Conservation (phyloP, 2,888 invertebrate species). For the Temnothorax ravouxi region DNA sequence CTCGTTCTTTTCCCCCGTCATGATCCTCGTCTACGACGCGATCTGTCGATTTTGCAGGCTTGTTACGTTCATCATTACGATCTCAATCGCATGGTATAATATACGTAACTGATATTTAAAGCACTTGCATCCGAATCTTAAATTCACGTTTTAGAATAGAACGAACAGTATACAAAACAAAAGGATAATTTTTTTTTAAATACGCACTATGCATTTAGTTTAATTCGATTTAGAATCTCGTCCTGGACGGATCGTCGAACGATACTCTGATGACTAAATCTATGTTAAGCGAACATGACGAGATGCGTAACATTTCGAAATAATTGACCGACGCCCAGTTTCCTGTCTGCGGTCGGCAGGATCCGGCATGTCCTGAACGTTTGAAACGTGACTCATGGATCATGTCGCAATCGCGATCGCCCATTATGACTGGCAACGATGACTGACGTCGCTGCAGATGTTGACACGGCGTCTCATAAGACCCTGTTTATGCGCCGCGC, state of each 20-base stretch:
- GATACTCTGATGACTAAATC: conserved; percentile 28
- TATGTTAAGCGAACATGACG: conserved; percentile 4
- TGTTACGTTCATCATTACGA: background rate
- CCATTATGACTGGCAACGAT: conserved; percentile 15
- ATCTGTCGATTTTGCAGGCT: conserved; percentile 7
- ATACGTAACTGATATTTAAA: background rate
- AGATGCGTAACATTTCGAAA: conserved; percentile 26
- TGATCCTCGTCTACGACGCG: background rate
- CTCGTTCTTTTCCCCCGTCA: background rate
- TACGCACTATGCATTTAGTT: background rate
- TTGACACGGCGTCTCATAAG: conserved; percentile 23
- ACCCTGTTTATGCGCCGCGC: conserved; percentile 20
- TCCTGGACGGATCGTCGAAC: background rate
- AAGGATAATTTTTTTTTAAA: background rate
- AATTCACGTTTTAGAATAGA: background rate
- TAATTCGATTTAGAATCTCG: background rate
- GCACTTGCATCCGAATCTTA: background rate
- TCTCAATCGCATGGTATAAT: background rate
- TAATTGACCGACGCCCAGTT: conserved; percentile 17
- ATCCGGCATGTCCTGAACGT: conserved; percentile 12
- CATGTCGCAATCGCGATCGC: conserved; percentile 36
- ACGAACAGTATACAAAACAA: background rate
- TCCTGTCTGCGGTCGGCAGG: conserved; percentile 45
- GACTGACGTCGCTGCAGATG: conserved; percentile 30
- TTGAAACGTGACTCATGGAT: conserved; percentile 43